A percentile compares a stretch with the other conserved stretches of the same genome.
Evolutionary conservation across 2,888 invertebrate genomes (phyloP).

Genomic region (Lithophane leautieri): DNA sequence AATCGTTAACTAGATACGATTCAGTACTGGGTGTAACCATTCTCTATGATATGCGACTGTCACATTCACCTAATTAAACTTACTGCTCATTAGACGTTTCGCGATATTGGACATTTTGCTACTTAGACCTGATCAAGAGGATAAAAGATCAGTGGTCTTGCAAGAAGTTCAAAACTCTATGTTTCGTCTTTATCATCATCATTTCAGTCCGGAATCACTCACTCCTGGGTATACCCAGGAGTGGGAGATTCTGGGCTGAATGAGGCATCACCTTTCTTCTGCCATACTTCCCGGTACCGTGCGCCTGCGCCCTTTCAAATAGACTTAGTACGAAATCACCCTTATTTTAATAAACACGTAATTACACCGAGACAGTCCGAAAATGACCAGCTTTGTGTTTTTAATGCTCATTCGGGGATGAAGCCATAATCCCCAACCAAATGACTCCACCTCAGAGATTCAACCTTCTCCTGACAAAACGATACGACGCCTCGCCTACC

Average conservation of each 20-base stretch:
- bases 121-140: too few species aligned
- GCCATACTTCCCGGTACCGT: not conserved
- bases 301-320: not conserved
- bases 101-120: too few species aligned
- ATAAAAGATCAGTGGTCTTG: not conserved
- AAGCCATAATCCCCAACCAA: constrained; percentile 78
- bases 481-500: constrained; percentile 75
- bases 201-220: not conserved
- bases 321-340: not conserved
- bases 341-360: constrained; percentile 66
- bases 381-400: constrained; percentile 76
- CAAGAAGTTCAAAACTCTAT: not conserved
- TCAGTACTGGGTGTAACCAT: not conserved
- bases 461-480: constrained; percentile 77
- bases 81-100: too few species aligned
- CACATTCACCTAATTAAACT: too few species aligned
- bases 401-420: constrained; percentile 78
- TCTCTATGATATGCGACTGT: not conserved
- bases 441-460: constrained; percentile 81
- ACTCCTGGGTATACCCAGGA: not conserved
- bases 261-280: not conserved
- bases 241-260: too few species aligned
- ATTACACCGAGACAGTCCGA: constrained; percentile 66
- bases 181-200: not conserved
- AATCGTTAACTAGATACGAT: not conserved